phyloP scores from a whole-genome alignment of 2,888 invertebrate species.

The Dolichopus griseipennis region DNA sequence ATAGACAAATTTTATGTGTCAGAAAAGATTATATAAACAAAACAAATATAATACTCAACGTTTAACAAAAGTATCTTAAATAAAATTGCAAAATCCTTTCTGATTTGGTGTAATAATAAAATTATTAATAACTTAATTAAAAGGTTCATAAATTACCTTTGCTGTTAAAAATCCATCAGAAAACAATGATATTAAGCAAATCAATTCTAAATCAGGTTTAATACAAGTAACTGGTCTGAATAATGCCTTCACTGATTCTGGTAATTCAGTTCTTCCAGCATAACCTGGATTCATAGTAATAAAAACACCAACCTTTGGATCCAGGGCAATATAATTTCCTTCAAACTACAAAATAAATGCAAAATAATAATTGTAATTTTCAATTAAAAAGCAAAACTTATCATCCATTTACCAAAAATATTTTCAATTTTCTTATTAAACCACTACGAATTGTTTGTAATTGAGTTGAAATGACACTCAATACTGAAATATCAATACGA shows the following conservation, averaged over 20 bases:
- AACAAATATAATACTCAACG: too few species aligned
- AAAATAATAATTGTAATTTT: background rate
- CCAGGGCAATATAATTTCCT: constrained; percentile 71
- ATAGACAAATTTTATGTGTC: too few species aligned
- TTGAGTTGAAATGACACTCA: constrained; percentile 88
- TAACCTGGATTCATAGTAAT: constrained; percentile 95
- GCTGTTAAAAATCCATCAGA: constrained; percentile 87
- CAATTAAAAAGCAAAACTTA: background rate
- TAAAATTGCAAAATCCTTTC: too few species aligned
- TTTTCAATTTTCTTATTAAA: constrained; percentile 60
- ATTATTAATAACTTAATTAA: too few species aligned
- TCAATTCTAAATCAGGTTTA: constrained; percentile 82
- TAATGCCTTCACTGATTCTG: constrained; percentile 83
- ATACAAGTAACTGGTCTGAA: constrained; percentile 90
- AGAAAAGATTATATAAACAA: too few species aligned
- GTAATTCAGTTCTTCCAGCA: constrained; percentile 82
- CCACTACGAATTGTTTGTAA: constrained; percentile 82
- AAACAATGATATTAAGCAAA: constrained; percentile 84
- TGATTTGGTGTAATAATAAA: too few species aligned
- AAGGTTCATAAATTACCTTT: constrained; percentile 55
- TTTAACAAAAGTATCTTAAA: too few species aligned
- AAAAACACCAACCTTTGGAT: constrained; percentile 82
- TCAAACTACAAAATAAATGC: constrained; percentile 56
- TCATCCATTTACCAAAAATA: constrained; percentile 59
- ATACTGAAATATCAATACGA: constrained; percentile 81